Evolutionary conservation across 2,888 invertebrate genomes (phyloP), one percentile per base, ranked within the genome.

Genomic region (Silvanus unidentatus): DNA sequence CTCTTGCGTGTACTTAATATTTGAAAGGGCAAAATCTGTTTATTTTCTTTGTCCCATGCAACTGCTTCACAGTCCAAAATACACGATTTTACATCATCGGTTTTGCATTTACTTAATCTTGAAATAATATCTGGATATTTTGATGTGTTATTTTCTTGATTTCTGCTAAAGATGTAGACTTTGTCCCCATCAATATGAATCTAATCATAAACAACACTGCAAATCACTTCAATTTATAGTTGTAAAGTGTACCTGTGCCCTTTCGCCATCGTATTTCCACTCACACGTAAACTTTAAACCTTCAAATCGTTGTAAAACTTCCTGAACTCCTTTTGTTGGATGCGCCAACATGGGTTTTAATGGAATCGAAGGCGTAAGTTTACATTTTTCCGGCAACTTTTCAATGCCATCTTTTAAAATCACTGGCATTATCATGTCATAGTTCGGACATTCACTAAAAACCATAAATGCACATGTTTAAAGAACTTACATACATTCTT

Each of bases 261-360:
- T 78, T 77, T 99, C 99, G 0, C 99, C 99, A 72, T 99, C 99
- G 70, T 99, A 99, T 71, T 99, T 99, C 83, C 88, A 99, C 74
- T 99, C 99, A 70, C 98, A 98, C 0, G 97, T 97, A 70, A 99
- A 98, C 60, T 83, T 80, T 52, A 87, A 77, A 10, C 86, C 84
- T 47, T 72, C 71, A 46, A 70, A 82, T 62, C 92, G 78, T 47
- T 82, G 78, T 42, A 97, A 72, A 2, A 97, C 88, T 69, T 96
- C 95, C 50, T 83, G 80, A 1, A 98, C 88, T 2, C 95, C 96
- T 69, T 88, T 91, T 0, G 98, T 95, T 2, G 99, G 98, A 67
- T 98, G 97, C 0, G 99, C 99, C 63, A 99, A 76, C 99, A 99
- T 99, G 1, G 99, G 99, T 69, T 96, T 93, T 52, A 99, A 76